Evolutionary conservation across 2,888 invertebrate genomes (phyloP), one percentile per base, ranked within the genome.

Genomic region (Diarsia rubi): DNA sequence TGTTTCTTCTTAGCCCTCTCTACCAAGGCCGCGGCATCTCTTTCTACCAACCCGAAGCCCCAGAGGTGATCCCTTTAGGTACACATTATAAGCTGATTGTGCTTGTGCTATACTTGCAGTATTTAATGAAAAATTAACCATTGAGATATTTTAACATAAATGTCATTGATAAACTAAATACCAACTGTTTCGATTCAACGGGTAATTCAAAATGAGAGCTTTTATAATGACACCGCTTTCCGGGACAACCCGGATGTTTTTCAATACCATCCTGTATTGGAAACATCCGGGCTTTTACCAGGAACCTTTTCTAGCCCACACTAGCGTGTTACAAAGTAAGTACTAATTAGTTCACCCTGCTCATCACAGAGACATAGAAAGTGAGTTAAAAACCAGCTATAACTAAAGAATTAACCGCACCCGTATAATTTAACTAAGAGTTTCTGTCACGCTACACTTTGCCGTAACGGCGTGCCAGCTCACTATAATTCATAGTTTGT

Each of bases 381-480:
- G 63, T 37, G 47, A 73, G 75, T 69, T 71, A 79, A 75, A 86
- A 79, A 71, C 73, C 65, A 54, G 75, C 75, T 79, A 74, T 86
- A 81, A 75, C 74, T 69, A 62, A 63, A 73, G 75, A 84, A 86
- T 84, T 86, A 86, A 67, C 78, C 86, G 67, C 84, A 75, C 87
- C 85, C 69, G 31, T 74, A 75, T 82, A 89, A 88, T 88, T 77
- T 84, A 80, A 78, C 78, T 88, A 88, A 89, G 74, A 81, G 85
- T 81, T 81, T 71, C 69, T 64, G 88, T 84, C 88, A 88, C 88
- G 89, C 84, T 31, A 67, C 66, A 44, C 19, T 54, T 44, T 44
- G 64, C 45, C 62, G 63, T 84, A 76, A 49, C 85, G 54, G 59
- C 67, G 82, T 73, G 82, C 54, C 16, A 31, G 5, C 54, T 1